Evolutionary conservation across 2,113 vertebrate species (phyloP).

Genomic region (Leptobrachium ailaonicum): DNA sequence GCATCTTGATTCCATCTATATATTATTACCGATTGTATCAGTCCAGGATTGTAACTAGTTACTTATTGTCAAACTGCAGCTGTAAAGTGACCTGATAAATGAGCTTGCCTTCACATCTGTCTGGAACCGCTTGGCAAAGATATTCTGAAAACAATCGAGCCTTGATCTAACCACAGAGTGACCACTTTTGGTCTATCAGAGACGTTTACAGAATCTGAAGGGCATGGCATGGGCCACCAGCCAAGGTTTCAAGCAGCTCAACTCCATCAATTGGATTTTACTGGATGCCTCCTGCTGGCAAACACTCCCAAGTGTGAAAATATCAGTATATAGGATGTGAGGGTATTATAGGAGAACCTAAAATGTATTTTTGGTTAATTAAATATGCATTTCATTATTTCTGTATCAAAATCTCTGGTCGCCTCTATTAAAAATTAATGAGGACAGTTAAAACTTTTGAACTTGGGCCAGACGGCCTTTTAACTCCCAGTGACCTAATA

Average conservation of each 20-base stretch:
- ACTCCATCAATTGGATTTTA: conserved; percentile 12
- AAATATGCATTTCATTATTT: too few species aligned
- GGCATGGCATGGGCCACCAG: background rate
- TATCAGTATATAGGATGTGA: too few species aligned
- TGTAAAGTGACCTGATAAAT: conserved; percentile 16
- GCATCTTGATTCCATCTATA: too few species aligned
- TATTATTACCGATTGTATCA: too few species aligned
- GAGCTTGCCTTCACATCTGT: background rate
- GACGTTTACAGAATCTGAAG: background rate
- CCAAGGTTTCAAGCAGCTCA: conserved; percentile 17
- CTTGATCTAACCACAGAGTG: conserved; percentile 21
- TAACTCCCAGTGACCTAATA: too few species aligned
- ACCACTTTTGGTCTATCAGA: conserved; percentile 12
- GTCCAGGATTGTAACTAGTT: background rate
- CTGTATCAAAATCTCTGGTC: too few species aligned
- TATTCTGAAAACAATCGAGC: background rate
- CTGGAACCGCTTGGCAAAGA: background rate
- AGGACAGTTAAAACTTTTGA: too few species aligned
- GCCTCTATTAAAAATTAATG: too few species aligned
- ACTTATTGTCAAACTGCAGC: conserved; percentile 22
- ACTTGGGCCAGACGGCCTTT: too few species aligned
- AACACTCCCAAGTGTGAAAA: background rate
- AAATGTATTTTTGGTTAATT: too few species aligned
- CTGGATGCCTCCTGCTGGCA: background rate
- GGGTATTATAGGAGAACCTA: too few species aligned